These are phyloP conservation scores for Eupeodes latifasciatus DNA, from an alignment of 2,888 invertebrate genomes.

Conservation along the genomic window DNA sequence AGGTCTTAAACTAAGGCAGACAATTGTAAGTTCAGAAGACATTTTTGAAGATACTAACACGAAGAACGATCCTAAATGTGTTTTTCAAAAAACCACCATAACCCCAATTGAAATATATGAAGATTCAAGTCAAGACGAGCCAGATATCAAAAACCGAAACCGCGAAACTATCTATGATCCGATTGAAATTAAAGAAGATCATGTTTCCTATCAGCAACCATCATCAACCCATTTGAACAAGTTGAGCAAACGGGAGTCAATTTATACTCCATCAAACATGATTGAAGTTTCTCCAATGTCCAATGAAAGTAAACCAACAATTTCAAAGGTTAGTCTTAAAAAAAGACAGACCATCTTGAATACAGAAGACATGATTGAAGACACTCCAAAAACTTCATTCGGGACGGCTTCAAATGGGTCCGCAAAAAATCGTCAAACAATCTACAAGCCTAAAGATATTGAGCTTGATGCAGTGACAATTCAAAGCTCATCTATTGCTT, in stretches of 20 bases:
- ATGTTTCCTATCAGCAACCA: not conserved
- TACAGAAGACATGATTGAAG: not conserved
- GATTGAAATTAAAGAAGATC: slow-evolving; percentile 22
- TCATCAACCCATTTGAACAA: not conserved
- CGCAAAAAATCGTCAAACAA: not conserved
- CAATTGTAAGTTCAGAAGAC: not conserved
- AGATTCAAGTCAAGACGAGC: not conserved
- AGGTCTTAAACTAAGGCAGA: slow-evolving; percentile 4
- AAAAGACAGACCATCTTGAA: not conserved
- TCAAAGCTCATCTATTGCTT: not conserved
- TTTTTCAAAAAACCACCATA: slow-evolving; percentile 3
- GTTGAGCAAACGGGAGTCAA: not conserved
- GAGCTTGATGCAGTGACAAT: not conserved
- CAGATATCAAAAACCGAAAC: not conserved
- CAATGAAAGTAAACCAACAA: not conserved
- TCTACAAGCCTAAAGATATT: slow-evolving; percentile 13
- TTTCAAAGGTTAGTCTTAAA: not conserved
- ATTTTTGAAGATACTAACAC: slow-evolving; percentile 1
- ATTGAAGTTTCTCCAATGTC: slow-evolving; percentile 14
- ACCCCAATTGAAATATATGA: slow-evolving; percentile 16
- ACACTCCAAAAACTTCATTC: not conserved
- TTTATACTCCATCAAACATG: slow-evolving; percentile 17
- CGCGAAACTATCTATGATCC: slow-evolving; percentile 16
- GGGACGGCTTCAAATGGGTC: not conserved
- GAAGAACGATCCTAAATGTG: not conserved